Conservation (phyloP, 2,797 vertebrate genomes). For the Toxotes lorentzi region DNA sequence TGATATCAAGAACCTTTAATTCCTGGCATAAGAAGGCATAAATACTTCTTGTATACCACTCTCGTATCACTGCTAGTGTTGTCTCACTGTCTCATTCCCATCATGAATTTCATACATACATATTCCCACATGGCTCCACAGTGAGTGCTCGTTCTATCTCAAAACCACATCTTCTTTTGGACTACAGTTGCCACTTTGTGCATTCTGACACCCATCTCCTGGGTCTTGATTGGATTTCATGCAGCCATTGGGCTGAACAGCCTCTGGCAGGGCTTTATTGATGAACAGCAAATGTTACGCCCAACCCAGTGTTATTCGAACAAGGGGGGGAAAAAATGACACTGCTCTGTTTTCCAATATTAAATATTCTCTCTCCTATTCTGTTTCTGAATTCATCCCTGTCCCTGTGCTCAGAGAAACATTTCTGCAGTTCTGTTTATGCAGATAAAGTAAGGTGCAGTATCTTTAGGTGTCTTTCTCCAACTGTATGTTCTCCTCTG, state of each 20-base stretch:
- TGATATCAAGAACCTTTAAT: background rate
- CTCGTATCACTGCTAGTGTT: background rate
- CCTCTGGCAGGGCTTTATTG: constrained; percentile 68
- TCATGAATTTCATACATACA: constrained; percentile 39
- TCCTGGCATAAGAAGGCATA: constrained; percentile 22
- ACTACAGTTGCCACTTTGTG: constrained; percentile 44
- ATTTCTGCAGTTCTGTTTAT: constrained; percentile 27
- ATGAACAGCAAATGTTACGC: constrained; percentile 73
- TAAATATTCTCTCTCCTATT: constrained; percentile 21
- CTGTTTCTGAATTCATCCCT: constrained; percentile 39
- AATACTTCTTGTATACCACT: background rate
- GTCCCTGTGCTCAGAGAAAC: constrained; percentile 15
- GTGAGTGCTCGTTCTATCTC: constrained; percentile 7
- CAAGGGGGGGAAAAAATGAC: constrained; percentile 23
- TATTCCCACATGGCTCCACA: constrained; percentile 21
- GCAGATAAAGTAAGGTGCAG: constrained; percentile 31
- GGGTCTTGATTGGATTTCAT: constrained; percentile 78
- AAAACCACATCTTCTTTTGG: constrained; percentile 43
- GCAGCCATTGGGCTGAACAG: constrained; percentile 65
- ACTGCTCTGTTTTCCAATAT: constrained; percentile 36
- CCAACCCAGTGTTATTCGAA: constrained; percentile 53
- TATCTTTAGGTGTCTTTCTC: constrained; percentile 18
- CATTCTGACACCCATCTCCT: constrained; percentile 71
- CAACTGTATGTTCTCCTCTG: constrained; percentile 18
- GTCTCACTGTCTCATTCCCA: constrained; percentile 31